Evolutionary conservation across 2,113 vertebrate species (phyloP), one percentile per base, ranked within the genome.

Genomic region (Willisornis vidua): DNA sequence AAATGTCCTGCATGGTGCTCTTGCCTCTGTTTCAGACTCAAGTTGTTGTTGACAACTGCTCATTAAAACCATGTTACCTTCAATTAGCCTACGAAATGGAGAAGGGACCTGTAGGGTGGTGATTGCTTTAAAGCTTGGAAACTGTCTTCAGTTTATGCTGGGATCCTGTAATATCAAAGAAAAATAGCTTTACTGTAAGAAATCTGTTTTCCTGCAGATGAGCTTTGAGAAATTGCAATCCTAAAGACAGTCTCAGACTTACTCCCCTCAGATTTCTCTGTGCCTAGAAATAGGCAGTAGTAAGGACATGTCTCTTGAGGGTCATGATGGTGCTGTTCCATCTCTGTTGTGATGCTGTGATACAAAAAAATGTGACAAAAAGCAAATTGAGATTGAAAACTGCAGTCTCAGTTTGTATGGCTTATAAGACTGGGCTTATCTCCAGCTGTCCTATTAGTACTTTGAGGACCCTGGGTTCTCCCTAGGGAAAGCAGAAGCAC

Each of bases 331-430:
- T 84, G 43, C 58, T 89, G 49, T 85, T 68, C 58, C 66, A 45
- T 68, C 89, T 80, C 35, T n/a, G 14, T 87, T 85, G 41, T 58
- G 81, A 94, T 83, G 87, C 37, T 87, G 46, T 62, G 43, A 81
- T 94, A 29, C 6, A 55, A 66, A 85, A 52, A 76, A 62, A 16
- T 1, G 6, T 37, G 73, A 66, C 91, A 92, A 92, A 77, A 94
- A 62, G 55, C 41, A 91, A 96, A 87, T 17, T 29, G 79, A 73
- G 22, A 20, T 54, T 93, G 90, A 91, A 96, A 88, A 88, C 12
- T 39, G 26, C 2, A 3, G 52, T 71, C 18, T 35, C 19, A 26
- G 20, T 10, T 71, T 29, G 17, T 33, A 48, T 83, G n/a, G 19
- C 20, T 49, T 52, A 19, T 25, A 63, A 51, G 48, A 55, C 41